These are phyloP conservation scores for Digitonthophagus gazella DNA, from an alignment of 2,888 invertebrate species.

Conservation along the genomic window DNA sequence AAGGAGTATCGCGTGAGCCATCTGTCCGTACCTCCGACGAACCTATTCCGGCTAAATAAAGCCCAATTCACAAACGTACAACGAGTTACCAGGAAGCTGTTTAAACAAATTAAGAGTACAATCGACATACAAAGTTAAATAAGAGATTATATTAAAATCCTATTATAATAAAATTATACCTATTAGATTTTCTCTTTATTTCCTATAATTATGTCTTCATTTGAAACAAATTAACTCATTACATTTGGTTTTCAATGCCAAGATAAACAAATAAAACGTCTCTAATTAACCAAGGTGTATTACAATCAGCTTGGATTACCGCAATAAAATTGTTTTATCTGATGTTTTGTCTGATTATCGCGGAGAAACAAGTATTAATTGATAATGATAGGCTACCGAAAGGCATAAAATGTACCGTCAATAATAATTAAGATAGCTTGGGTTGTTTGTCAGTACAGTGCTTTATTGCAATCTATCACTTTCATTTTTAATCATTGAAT, in stretches of 20 bases:
- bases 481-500: not conserved
- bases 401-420: not conserved
- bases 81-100: not conserved
- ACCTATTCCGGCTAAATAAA: slow-evolving; percentile 17
- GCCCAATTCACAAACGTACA: not conserved
- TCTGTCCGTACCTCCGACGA: slow-evolving; percentile 22
- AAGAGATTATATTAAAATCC: too few species aligned
- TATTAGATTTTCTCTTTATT: too few species aligned
- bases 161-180: too few species aligned
- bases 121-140: too few species aligned
- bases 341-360: not conserved
- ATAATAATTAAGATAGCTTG: not conserved
- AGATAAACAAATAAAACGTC: not conserved
- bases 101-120: too few species aligned
- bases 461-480: not conserved
- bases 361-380: not conserved
- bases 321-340: not conserved
- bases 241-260: not conserved
- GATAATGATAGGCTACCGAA: not conserved
- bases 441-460: not conserved
- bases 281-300: not conserved
- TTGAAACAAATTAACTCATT: not conserved
- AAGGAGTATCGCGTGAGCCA: slow-evolving; percentile 25
- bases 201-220: not conserved
- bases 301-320: not conserved